Evolutionary conservation across 2,797 vertebrate species (phyloP).

Genomic region (Manis javanica): DNA sequence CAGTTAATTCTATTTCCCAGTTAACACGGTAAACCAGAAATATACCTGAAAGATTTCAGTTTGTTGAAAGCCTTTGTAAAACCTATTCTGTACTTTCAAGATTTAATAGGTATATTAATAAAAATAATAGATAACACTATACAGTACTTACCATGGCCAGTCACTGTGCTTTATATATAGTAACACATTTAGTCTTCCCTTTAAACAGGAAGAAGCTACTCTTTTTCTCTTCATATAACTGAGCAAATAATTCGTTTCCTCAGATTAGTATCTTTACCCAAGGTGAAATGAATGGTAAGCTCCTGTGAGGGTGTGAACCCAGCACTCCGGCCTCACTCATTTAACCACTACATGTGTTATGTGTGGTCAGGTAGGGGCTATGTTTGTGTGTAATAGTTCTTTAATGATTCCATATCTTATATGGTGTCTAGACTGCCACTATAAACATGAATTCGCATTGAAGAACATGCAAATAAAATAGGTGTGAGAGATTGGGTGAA

Average conservation of each 20-base stretch:
- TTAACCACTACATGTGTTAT: not conserved
- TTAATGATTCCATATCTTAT: not conserved
- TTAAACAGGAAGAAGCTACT: not conserved
- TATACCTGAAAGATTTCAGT: not conserved
- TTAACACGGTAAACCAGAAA: not conserved
- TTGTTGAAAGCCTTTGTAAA: constrained; percentile 11
- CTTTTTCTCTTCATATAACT: not conserved
- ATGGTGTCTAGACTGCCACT: not conserved
- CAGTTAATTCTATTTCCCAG: not conserved
- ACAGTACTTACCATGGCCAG: not conserved
- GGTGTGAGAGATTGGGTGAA: not conserved
- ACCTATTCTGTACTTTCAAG: not conserved
- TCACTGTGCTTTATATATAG: not conserved
- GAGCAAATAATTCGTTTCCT: not conserved
- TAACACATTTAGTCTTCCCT: not conserved
- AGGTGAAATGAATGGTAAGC: not conserved
- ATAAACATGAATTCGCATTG: not conserved
- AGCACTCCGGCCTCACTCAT: not conserved
- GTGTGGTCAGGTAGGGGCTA: not conserved
- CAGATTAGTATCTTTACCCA: not conserved
- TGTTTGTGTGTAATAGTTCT: not conserved
- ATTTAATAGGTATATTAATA: constrained; percentile 24
- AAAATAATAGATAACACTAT: constrained; percentile 16
- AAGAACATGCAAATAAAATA: not conserved
- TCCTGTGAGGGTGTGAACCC: not conserved